phyloP scores from a whole-genome alignment of 2,113 vertebrate genomes.

The Neomonachus schauinslandi region DNA sequence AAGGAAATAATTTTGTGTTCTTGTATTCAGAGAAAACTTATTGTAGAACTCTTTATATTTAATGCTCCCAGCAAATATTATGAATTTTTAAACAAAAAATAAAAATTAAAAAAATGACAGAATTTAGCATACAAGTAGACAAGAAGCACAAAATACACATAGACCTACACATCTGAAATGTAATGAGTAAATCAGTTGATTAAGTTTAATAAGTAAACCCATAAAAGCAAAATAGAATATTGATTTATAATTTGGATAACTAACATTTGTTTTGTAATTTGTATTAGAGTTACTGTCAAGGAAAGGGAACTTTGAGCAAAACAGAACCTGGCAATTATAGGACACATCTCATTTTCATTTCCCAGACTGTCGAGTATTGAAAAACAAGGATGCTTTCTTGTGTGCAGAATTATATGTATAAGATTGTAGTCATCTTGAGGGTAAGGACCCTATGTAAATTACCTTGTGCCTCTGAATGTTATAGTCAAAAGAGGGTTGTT shows the following conservation, averaged over 20 bases:
- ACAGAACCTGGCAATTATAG: background rate
- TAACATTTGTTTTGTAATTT: slow-evolving; percentile 35
- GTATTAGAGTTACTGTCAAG: background rate
- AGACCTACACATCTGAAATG: slow-evolving; percentile 23
- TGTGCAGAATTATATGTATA: slow-evolving; percentile 15
- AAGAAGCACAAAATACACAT: background rate
- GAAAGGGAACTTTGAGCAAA: slow-evolving; percentile 39
- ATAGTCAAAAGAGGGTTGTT: background rate
- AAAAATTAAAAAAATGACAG: background rate
- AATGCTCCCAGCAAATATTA: slow-evolving; percentile 36
- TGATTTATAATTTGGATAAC: slow-evolving; percentile 18
- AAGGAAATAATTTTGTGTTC: background rate
- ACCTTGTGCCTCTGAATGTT: background rate
- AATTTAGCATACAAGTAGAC: slow-evolving; percentile 37
- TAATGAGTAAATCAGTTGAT: slow-evolving; percentile 11
- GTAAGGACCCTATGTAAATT: slow-evolving; percentile 2
- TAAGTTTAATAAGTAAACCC: slow-evolving; percentile 54
- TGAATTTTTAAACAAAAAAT: slow-evolving; percentile 38
- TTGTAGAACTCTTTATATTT: slow-evolving; percentile 8
- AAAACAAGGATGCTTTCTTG: background rate
- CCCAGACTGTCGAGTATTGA: background rate
- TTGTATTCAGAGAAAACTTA: slow-evolving; percentile 46
- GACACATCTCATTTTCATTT: slow-evolving; percentile 30
- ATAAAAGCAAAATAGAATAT: background rate
- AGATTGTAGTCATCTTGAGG: slow-evolving; percentile 31